Conservation (phyloP, 2,113 vertebrate genomes). For the Thymallus thymallus region DNA sequence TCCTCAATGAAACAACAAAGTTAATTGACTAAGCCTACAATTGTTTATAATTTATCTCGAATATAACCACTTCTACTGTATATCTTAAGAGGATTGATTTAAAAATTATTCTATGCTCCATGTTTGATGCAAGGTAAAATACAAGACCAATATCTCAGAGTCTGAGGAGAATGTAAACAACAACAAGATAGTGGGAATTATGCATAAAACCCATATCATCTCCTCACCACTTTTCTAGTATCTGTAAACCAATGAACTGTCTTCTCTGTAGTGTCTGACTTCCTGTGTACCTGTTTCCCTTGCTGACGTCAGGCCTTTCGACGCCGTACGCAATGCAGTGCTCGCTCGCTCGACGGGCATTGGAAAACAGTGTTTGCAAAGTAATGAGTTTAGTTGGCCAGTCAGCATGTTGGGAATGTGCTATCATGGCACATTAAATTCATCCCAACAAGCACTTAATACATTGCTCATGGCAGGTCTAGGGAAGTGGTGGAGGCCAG, state of each 20-base stretch:
- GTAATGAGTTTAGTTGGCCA: conserved; percentile 65
- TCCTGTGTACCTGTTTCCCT: conserved; percentile 6
- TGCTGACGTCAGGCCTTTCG: conserved; percentile 30
- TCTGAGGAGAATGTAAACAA: too few species aligned
- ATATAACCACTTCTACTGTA: too few species aligned
- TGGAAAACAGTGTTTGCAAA: conserved; percentile 55
- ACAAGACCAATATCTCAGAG: too few species aligned
- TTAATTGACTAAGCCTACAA: not conserved
- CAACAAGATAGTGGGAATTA: too few species aligned
- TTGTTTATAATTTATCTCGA: too few species aligned
- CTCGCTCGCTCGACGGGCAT: conserved; percentile 4
- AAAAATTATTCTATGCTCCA: too few species aligned
- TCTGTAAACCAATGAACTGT: not conserved
- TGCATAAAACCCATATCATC: too few species aligned
- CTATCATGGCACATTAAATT: conserved; percentile 76
- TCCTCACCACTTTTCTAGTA: not conserved
- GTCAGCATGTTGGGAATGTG: conserved; percentile 76
- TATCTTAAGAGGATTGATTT: too few species aligned
- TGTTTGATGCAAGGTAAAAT: too few species aligned
- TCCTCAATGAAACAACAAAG: not conserved
- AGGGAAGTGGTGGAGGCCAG: conserved; percentile 41
- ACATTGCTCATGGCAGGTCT: conserved; percentile 61
- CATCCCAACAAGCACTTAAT: conserved; percentile 79
- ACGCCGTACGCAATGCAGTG: conserved; percentile 34
- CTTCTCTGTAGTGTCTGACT: not conserved